Evolutionary conservation across 35 echinoderm and acorn worm species (phyloP).

Genomic region (Chiridota heheva): DNA sequence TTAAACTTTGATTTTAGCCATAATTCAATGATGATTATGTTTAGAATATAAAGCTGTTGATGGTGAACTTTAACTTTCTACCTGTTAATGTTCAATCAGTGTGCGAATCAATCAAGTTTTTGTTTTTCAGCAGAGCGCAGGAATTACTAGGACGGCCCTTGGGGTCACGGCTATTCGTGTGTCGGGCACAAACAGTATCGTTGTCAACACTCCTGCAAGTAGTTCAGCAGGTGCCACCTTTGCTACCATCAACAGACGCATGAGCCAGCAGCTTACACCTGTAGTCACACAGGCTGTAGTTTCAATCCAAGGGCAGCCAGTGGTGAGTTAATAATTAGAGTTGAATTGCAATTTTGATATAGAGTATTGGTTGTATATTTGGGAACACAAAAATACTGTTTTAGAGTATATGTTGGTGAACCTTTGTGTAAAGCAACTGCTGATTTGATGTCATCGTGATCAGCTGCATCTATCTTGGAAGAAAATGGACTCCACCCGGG

Average conservation of each 20-base stretch:
- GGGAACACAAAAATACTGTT: neutral
- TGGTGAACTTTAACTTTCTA: neutral
- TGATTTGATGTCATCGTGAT: too few species aligned
- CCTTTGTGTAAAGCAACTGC: too few species aligned
- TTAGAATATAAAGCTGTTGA: too few species aligned
- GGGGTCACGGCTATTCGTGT: slow-evolving; percentile 47
- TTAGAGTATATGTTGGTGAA: neutral
- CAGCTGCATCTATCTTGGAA: too few species aligned
- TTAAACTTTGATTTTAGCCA: too few species aligned
- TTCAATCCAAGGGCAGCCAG: slow-evolving; percentile 7
- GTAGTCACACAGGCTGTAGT: slow-evolving; percentile 22
- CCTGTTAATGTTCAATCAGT: too few species aligned
- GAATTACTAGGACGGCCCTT: slow-evolving; percentile 67
- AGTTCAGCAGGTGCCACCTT: slow-evolving; percentile 41
- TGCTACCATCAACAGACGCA: slow-evolving; percentile 87
- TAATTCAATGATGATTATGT: too few species aligned
- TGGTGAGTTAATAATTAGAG: slow-evolving; percentile 10
- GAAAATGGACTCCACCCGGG: too few species aligned
- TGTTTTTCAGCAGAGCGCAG: slow-evolving; percentile 70
- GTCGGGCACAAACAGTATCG: slow-evolving; percentile 64
- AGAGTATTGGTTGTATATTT: neutral
- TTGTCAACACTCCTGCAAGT: slow-evolving; percentile 66
- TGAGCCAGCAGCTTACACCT: slow-evolving; percentile 69
- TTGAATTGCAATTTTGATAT: neutral
- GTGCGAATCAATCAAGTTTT: neutral